These are phyloP conservation scores for Enteromius radiatus DNA, from an alignment of 2,797 vertebrate genomes.

Conservation along the genomic window DNA sequence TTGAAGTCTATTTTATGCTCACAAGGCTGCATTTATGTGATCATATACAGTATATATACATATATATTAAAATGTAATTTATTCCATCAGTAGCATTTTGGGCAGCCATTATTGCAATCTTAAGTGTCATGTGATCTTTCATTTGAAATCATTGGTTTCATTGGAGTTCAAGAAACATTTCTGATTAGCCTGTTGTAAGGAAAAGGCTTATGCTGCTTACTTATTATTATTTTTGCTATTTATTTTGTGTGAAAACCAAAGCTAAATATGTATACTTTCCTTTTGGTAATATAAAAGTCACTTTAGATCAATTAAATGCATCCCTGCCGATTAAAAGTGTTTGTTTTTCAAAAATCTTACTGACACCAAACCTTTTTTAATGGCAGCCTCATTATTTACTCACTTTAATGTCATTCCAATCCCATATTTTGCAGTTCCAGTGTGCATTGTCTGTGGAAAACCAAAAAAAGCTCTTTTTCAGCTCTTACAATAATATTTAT, in stretches of 20 bases:
- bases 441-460: background rate
- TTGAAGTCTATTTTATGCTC: background rate
- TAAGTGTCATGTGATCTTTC: background rate
- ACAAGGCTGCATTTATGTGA: constrained; percentile 7
- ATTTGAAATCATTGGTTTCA: background rate
- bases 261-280: background rate
- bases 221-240: background rate
- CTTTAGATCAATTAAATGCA: background rate
- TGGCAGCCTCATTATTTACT: background rate
- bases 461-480: background rate
- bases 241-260: background rate
- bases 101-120: background rate
- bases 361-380: background rate
- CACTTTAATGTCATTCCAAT: constrained; percentile 11
- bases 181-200: background rate
- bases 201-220: background rate
- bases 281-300: background rate
- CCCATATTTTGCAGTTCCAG: background rate
- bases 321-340: background rate
- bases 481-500: background rate
- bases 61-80: background rate
- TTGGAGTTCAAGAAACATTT: background rate
- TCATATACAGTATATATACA: background rate
- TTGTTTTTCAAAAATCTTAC: background rate
- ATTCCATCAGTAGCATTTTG: background rate